phyloP scores from a whole-genome alignment of 2,113 vertebrate genomes.

The Neolamprologus ventralis region DNA sequence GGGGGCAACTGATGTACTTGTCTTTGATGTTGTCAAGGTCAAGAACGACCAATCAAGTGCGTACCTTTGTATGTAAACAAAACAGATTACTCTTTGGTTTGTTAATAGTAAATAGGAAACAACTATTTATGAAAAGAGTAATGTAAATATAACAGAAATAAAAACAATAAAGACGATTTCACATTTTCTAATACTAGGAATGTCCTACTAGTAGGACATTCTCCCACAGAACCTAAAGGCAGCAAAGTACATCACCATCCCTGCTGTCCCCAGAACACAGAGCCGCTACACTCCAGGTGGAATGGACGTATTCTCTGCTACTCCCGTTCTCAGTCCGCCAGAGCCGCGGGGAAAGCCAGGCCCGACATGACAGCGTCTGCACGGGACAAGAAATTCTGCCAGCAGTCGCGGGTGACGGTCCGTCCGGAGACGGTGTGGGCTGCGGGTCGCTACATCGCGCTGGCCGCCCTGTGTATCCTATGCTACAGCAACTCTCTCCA shows the following conservation, averaged over 20 bases:
- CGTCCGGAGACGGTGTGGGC: conserved; percentile 12
- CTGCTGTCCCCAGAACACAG: neutral
- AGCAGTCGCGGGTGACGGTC: neutral
- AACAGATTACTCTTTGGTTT: neutral
- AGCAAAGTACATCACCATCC: neutral
- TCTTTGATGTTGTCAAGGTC: neutral
- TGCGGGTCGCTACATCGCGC: conserved; percentile 43
- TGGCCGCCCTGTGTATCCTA: conserved; percentile 74
- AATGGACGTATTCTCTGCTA: conserved; percentile 20
- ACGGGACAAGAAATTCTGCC: conserved; percentile 24
- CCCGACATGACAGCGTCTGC: conserved; percentile 63
- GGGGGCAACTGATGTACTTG: neutral
- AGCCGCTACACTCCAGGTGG: conserved; percentile 10
- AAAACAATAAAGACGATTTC: neutral
- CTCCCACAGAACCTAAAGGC: neutral
- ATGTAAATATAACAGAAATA: neutral
- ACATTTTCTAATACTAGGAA: neutral
- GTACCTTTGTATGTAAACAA: neutral
- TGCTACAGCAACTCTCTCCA: conserved; percentile 84
- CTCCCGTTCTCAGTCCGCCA: neutral
- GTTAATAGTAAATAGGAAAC: neutral
- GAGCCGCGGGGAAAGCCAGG: conserved; percentile 37
- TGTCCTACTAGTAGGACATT: neutral
- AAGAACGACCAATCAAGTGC: neutral
- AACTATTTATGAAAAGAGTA: neutral